Conservation (phyloP, 2,797 vertebrate species). For the Betta splendens region DNA sequence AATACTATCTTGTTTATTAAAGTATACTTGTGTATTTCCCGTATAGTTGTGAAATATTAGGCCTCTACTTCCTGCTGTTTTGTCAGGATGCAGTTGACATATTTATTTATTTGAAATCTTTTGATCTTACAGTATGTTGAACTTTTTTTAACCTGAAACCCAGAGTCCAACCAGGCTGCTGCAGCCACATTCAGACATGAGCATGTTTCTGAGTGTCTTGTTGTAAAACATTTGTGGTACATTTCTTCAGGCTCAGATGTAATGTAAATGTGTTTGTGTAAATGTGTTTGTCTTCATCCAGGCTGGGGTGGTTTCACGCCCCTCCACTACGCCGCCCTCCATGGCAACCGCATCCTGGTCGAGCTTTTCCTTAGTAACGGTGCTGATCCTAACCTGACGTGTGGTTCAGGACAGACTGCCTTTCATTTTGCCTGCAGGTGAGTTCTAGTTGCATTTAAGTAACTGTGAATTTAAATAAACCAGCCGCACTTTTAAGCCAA, state of each 20-base stretch:
- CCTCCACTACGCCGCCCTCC: constrained; percentile 82
- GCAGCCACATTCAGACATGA: neutral
- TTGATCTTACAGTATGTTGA: neutral
- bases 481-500: neutral
- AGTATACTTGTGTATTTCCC: neutral
- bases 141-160: neutral
- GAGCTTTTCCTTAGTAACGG: constrained; percentile 79
- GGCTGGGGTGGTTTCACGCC: constrained; percentile 86
- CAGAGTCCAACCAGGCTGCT: no score
- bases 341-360: constrained; percentile 78
- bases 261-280: no score
- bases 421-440: constrained; percentile 85
- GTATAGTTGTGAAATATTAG: neutral
- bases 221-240: constrained; percentile 56
- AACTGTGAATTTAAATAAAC: constrained; percentile 8
- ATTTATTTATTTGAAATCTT: neutral
- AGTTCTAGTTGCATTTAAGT: constrained; percentile 18
- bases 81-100: neutral
- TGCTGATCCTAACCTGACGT: constrained; percentile 81
- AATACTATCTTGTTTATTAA: neutral
- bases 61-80: constrained; percentile 13
- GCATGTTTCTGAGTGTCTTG: constrained; percentile 22
- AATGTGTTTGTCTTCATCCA: constrained; percentile 57
- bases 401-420: constrained; percentile 82
- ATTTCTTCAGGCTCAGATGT: no score